Percentiles rank a stretch among this genome's conserved stretches.
These are phyloP conservation scores for Myzus persicae DNA, from an alignment of 1,140 invertebrate species.

Conservation along the genomic window DNA sequence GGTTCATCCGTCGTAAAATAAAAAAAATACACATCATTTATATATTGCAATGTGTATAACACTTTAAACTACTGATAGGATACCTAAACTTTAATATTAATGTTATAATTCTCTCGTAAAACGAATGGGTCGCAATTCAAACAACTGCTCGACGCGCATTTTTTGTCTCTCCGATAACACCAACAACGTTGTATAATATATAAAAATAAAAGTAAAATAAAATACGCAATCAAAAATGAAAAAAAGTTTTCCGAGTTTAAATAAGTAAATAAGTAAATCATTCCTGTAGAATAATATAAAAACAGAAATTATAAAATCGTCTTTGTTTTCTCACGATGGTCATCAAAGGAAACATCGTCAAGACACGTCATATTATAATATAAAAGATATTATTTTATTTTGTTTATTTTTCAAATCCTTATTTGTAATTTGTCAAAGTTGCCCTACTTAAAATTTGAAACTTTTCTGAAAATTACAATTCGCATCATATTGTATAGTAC, in stretches of 20 bases:
- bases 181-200: neutral
- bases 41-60: neutral
- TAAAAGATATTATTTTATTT: neutral
- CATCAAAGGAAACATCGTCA: neutral
- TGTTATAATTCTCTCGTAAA: neutral
- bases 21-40: neutral
- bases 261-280: slow-evolving; percentile 7
- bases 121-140: neutral
- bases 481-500: neutral
- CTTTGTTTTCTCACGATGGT: neutral
- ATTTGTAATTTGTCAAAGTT: neutral
- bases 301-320: neutral
- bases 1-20: neutral
- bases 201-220: neutral
- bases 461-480: neutral
- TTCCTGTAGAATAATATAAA: neutral
- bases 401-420: neutral
- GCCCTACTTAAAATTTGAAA: neutral
- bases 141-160: neutral
- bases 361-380: neutral
- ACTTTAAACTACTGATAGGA: neutral
- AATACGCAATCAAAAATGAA: neutral
- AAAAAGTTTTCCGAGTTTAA: neutral
- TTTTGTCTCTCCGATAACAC: neutral
- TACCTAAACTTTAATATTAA: neutral